Evolutionary conservation across 2,888 invertebrate genomes (phyloP).

Genomic region (Leptothorax acervorum): DNA sequence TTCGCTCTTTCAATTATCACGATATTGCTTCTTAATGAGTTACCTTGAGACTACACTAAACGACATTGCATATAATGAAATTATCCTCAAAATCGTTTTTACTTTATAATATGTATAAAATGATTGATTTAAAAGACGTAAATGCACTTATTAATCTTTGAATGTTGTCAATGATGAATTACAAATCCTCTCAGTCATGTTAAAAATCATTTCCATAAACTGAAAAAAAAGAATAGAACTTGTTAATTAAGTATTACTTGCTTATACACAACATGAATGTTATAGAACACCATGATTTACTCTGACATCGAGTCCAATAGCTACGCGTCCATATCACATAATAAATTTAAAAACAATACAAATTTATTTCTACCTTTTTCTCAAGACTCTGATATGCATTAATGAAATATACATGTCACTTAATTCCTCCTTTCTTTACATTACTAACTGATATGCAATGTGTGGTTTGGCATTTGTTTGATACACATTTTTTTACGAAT

Average conservation of each 20-base stretch:
- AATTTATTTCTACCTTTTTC: slow-evolving; percentile 11
- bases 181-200: not conserved
- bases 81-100: not conserved
- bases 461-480: slow-evolving; percentile 65
- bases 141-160: slow-evolving; percentile 9
- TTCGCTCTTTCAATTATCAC: not conserved
- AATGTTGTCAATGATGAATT: not conserved
- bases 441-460: slow-evolving; percentile 41
- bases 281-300: not conserved
- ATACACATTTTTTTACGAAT: slow-evolving; percentile 71
- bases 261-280: not conserved
- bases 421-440: slow-evolving; percentile 33
- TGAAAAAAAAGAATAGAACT: not conserved
- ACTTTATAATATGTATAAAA: not conserved
- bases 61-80: not conserved
- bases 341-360: not conserved
- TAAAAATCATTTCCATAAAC: not conserved
- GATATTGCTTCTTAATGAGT: not conserved
- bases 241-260: not conserved
- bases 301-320: not conserved
- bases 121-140: not conserved
- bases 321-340: not conserved
- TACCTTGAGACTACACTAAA: not conserved
- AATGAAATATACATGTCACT: slow-evolving; percentile 43
- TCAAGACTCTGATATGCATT: not conserved